Evolutionary conservation across 2,888 invertebrate species (phyloP).

Genomic region (Epicampocera succincta): DNA sequence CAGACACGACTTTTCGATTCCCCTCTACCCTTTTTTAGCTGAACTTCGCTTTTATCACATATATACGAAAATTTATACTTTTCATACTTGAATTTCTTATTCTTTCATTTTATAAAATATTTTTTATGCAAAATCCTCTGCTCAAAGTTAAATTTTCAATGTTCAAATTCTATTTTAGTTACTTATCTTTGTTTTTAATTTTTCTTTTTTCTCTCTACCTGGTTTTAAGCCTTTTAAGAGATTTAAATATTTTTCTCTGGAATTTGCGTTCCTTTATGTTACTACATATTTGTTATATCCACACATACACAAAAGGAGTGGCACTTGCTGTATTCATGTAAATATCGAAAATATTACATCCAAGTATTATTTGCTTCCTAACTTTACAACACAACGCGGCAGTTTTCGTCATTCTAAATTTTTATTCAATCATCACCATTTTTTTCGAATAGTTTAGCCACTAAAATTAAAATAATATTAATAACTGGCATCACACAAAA

Average conservation of each 20-base stretch:
- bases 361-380: constrained; percentile 25
- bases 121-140: constrained; percentile 32
- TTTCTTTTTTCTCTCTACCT: constrained; percentile 54
- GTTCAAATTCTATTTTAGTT: constrained; percentile 39
- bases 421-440: constrained; percentile 15
- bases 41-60: constrained; percentile 54
- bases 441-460: constrained; percentile 21
- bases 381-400: constrained; percentile 1
- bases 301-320: constrained; percentile 71
- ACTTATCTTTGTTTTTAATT: constrained; percentile 48
- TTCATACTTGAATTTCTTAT: constrained; percentile 28
- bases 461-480: constrained; percentile 40
- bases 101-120: constrained; percentile 10
- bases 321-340: constrained; percentile 68
- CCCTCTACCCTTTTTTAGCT: constrained; percentile 39
- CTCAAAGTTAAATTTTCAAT: constrained; percentile 28
- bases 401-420: constrained; percentile 32
- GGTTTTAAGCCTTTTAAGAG: constrained; percentile 44
- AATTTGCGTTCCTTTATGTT: constrained; percentile 66
- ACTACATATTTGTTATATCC: constrained; percentile 59
- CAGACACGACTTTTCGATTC: constrained; percentile 56
- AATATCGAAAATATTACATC: constrained; percentile 7
- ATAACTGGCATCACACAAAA: constrained; percentile 43
- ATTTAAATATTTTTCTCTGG: constrained; percentile 56
- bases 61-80: constrained; percentile 29